Base-by-base conservation (phyloP, 2,797 vertebrate species). In the Danio choprae region DNA sequence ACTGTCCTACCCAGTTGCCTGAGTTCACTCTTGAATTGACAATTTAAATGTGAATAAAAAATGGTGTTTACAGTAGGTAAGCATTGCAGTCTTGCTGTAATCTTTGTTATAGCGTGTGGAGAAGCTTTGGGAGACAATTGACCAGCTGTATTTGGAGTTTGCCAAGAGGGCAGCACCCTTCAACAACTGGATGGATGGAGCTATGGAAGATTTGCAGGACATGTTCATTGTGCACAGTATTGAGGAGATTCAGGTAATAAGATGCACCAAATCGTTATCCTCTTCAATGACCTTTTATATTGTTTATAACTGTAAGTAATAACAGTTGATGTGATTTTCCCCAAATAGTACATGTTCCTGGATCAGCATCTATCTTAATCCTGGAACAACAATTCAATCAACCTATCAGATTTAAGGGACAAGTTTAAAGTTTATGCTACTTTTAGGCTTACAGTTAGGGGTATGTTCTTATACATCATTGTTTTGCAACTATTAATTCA, bases 101-200 rank as follows among this genome's bases (percentile, higher is more conserved):
- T 46, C 6, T 36, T 29, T 67, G 46, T 70, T 87, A 15, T 44
- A 96, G 96, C 92, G 96, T 60, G 95, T 95, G 85, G 96, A 97
- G 90, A 97, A 97, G 86, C 94, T 97, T 78, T 95, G 96, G 91
- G 96, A 97, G 90, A 97, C 96, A 8, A 95, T 97, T 0, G 95
- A 96, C 89, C 96, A 97, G 93, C 90, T 96, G 86, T 96, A 96
- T 86, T 88, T 97, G 86, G 96, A 97, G 90, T 97, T 96, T 9
- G 95, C 96, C 60, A 95, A 96, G 89, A 92, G 96, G 86, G 95
- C 96, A 0, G 95, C 95, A 0, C 95, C 96, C 67, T 97, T 97
- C 87, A 97, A 97, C 91, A 97, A 96, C 92, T 97, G 96, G 96
- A 95, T 96, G 94, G 96, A 97, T 0, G 95, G 96, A 10, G 96